Percentiles rank a stretch among this genome's conserved stretches.
These are phyloP conservation scores for Hybos culiciformis DNA, from an alignment of 2,888 invertebrate genomes.

Conservation along the genomic window DNA sequence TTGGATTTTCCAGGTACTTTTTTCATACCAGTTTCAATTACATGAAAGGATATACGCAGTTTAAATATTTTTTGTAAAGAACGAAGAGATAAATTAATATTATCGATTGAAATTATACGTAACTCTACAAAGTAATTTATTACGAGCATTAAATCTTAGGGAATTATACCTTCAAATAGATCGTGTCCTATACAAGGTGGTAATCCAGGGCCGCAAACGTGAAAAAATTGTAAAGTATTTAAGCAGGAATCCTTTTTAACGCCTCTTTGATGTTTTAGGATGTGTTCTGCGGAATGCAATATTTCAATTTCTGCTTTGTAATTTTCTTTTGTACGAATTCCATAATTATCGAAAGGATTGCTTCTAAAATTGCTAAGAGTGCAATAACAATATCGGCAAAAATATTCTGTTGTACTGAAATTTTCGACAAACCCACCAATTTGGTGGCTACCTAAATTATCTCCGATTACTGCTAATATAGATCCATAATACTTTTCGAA, in stretches of 20 bases:
- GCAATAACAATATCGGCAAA: not conserved
- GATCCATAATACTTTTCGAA: not conserved
- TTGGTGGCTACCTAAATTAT: too few species aligned
- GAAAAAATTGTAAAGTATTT: slow-evolving; percentile 18
- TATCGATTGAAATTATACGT: not conserved
- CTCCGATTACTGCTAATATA: not conserved
- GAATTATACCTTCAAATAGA: slow-evolving; percentile 18
- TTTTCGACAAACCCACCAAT: not conserved
- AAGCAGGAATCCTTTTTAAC: slow-evolving; percentile 19
- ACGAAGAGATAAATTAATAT: not conserved
- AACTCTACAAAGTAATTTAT: slow-evolving; percentile 8
- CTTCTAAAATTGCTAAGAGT: not conserved
- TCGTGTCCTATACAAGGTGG: slow-evolving; percentile 22
- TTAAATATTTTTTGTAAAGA: not conserved
- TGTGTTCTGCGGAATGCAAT: not conserved
- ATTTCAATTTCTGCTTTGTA: not conserved
- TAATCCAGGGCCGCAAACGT: slow-evolving; percentile 19
- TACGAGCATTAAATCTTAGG: slow-evolving; percentile 16
- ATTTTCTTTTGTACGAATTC: not conserved
- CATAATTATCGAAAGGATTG: not conserved
- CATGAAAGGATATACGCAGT: not conserved
- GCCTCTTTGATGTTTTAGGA: slow-evolving; percentile 13
- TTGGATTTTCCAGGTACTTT: slow-evolving; percentile 3
- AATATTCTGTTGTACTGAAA: not conserved
- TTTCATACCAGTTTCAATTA: not conserved